Evolutionary conservation across 2,888 invertebrate species (phyloP), one percentile per base, ranked within the genome.

Genomic region (Atrina japonica): DNA sequence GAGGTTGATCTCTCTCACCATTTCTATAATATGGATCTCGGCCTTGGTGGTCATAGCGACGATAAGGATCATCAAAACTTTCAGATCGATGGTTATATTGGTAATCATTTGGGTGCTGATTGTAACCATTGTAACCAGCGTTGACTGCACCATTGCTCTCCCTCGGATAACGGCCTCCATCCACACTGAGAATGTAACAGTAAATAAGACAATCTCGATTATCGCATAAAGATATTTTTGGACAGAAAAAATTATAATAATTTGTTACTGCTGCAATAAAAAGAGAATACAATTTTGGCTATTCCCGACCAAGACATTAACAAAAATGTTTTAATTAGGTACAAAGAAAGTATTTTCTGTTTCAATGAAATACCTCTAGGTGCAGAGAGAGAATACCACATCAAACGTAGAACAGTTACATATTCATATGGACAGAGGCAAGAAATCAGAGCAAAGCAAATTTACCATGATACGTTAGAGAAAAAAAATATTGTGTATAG

Each of bases 1-100:
- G 67, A 35, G 30, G 45, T 25, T 58, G 25, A 40, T 50, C 59
- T 47, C 56, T 21, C 65, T 66, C 65, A 66, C 65, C 65, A 55
- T 66, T 45, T 18, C 66, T 52, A 50, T 59, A 66, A 41, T 67
- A 53, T 5, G 45, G 60, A 45, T 67, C 67, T 41, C 63, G 35
- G 63, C 63, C 53, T 21, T 41, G 52, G 41, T 64, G 43, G 41
- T 64, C 41, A 35, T 52, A 45, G 50, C 16, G 52, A 41, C 50
- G 52, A 64, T 41, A 49, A 53, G 40, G 30, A 63, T 56, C 56
- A 35, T 40, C 40, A 40, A 40, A 56, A 21, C 45, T n/a, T 25
- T 45, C 27, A 23, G 29, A 43, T 29, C 47, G 60, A 45, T 45
- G 47, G 40, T 56, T 40, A 56, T 56, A 45, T 27, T 60, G 47